These are phyloP conservation scores for Platysteira castanea DNA, from an alignment of 2,113 vertebrate genomes.

Conservation along the genomic window DNA sequence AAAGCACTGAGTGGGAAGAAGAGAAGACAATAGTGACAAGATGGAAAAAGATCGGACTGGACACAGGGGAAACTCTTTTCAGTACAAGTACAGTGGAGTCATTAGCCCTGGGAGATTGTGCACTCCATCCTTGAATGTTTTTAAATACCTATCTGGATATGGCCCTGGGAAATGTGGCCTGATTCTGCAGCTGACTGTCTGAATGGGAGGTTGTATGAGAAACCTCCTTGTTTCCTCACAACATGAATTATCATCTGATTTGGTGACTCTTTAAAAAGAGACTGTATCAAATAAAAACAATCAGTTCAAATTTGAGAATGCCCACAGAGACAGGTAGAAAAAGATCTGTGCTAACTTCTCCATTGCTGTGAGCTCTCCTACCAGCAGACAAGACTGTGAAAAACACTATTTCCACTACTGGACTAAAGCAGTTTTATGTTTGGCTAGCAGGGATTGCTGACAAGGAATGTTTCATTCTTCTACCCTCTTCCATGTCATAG, in stretches of 20 bases:
- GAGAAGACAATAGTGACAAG: neutral
- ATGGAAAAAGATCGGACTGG: neutral
- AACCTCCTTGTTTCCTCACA: neutral
- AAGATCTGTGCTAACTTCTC: neutral
- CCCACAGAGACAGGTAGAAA: neutral
- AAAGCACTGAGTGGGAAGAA: neutral
- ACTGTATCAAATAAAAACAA: neutral
- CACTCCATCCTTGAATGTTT: neutral
- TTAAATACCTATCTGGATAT: neutral
- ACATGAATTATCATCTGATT: neutral
- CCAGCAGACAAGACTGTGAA: neutral
- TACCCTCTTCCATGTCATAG: neutral
- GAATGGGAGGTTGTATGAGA: neutral
- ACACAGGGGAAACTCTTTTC: neutral
- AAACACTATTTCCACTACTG: neutral
- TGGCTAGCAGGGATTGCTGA: neutral
- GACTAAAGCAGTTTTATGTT: neutral
- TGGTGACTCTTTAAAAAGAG: neutral
- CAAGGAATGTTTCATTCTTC: neutral
- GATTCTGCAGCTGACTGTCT: neutral
- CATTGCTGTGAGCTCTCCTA: neutral
- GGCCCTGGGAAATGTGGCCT: rapidly evolving
- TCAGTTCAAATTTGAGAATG: neutral
- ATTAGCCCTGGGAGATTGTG: neutral
- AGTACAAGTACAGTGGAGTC: neutral